These are phyloP conservation scores for Bufo bufo DNA, from an alignment of 2,113 vertebrate genomes.

Conservation along the genomic window DNA sequence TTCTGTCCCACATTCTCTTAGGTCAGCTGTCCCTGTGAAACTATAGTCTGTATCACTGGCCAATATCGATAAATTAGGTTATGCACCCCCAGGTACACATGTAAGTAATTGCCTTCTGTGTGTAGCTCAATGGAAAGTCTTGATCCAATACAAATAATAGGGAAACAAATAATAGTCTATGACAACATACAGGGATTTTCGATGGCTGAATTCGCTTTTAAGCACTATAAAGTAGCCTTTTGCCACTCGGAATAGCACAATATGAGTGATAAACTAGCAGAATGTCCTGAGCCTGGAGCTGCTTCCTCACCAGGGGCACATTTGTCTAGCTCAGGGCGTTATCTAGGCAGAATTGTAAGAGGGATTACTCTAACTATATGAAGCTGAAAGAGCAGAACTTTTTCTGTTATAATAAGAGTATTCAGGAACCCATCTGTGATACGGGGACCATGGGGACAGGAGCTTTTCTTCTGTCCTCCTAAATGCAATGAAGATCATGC, in stretches of 20 bases:
- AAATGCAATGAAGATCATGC: slow-evolving; percentile 56
- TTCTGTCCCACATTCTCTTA: neutral
- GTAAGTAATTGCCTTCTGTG: neutral
- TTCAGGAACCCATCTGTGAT: slow-evolving; percentile 63
- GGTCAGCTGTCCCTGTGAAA: neutral
- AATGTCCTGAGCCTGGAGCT: slow-evolving; percentile 6
- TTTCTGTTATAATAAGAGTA: slow-evolving; percentile 44
- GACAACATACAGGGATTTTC: neutral
- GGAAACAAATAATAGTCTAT: neutral
- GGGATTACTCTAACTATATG: slow-evolving; percentile 10
- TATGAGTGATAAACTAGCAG: neutral
- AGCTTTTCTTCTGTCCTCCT: slow-evolving; percentile 64
- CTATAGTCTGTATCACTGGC: neutral
- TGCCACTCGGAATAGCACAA: neutral
- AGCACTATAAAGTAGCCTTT: neutral
- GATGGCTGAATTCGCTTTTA: slow-evolving; percentile 11
- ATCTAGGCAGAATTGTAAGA: slow-evolving; percentile 22
- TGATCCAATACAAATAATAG: neutral
- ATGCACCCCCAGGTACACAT: neutral
- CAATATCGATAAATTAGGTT: neutral
- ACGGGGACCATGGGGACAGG: slow-evolving; percentile 61
- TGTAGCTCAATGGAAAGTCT: neutral
- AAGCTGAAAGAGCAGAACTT: neutral
- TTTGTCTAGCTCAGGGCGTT: slow-evolving; percentile 9
- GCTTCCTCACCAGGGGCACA: slow-evolving; percentile 3